Conservation (phyloP, 2,888 invertebrate species). For the Mythimna vitellina region DNA sequence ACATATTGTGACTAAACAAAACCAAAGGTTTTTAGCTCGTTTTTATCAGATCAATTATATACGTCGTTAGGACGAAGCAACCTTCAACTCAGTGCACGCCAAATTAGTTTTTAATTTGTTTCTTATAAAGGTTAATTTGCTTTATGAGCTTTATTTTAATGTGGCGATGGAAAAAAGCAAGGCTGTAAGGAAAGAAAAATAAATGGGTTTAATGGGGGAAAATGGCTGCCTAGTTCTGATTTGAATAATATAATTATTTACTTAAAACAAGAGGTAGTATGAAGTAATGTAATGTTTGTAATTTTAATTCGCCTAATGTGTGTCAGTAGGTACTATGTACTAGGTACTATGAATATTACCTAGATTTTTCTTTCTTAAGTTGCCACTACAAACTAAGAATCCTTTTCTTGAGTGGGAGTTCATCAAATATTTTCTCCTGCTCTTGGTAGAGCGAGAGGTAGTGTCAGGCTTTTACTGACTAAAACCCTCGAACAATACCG, state of each 20-base stretch:
- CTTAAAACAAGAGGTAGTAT: background rate
- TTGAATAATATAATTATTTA: conserved; percentile 37
- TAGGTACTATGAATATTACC: too few species aligned
- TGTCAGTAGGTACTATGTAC: too few species aligned
- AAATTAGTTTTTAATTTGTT: conserved; percentile 72
- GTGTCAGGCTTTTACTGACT: too few species aligned
- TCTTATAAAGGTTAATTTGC: conserved; percentile 61
- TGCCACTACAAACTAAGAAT: too few species aligned
- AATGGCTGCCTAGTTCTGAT: conserved; percentile 9
- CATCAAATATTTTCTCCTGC: too few species aligned
- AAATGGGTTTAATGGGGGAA: conserved; percentile 28
- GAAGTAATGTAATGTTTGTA: background rate
- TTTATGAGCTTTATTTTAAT: conserved; percentile 54
- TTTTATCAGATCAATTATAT: conserved; percentile 74
- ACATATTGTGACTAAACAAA: conserved; percentile 52
- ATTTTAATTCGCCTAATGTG: background rate
- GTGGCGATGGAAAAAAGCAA: conserved; percentile 41
- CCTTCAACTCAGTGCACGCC: conserved; percentile 63
- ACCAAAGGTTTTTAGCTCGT: conserved; percentile 49
- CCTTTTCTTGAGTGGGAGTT: too few species aligned
- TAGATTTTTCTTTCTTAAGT: too few species aligned
- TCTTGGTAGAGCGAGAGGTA: too few species aligned
- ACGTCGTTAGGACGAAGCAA: conserved; percentile 58
- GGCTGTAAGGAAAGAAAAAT: conserved; percentile 25
- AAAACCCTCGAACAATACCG: too few species aligned